Evolutionary conservation across 2,888 invertebrate genomes (phyloP), one percentile per base, ranked within the genome.

Genomic region (Apamea crenata): DNA sequence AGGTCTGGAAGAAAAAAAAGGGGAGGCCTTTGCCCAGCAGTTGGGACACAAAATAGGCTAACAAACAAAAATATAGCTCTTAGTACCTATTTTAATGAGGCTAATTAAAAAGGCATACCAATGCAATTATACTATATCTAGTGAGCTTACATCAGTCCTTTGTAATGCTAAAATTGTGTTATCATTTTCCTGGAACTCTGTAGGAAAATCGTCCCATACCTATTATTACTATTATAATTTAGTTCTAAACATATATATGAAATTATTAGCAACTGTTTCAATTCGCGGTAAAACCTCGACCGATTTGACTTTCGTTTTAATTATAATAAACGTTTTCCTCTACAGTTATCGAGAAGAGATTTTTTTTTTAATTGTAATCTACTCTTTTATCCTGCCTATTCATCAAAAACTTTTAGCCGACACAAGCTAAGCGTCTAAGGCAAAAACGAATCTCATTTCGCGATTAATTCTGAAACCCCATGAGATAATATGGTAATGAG

Each of bases 171-270:
- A 63, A 83, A 47, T 56, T 25, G 12, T n/a, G 36, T 8, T 2
- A 63, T 50, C 1, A 10, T 67, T 83, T 83, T 83, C 83, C 83
- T 83, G 18, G 16, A 76, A 76, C 18, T 32, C 16, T n/a, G 32
- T 2, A 72, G 86, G 86, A 71, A 71, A 76, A 75, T 44, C 2
- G 14, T 16, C n/a, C 44, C 3, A 29, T 29, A 56, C 25, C 56
- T 47, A 16, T 67, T 65, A 36, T 36, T 6, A 36, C 36, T 36
- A 36, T 36, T 36, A 44, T 44, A 36, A 50, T 68, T 40, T 6
- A 85, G 16, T 50, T 71, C 63, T 75, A 72, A 85, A 81, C 44
- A 68, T 83, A 75, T 21, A 50, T 25, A 44, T 85, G 85, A 71
- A 84, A 70, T 67, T 79, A 66, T 74, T 29, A 44, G 21, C 18